Conservation (phyloP, 92 coral and sea anemone genomes). For the Desmophyllum pertusum region DNA sequence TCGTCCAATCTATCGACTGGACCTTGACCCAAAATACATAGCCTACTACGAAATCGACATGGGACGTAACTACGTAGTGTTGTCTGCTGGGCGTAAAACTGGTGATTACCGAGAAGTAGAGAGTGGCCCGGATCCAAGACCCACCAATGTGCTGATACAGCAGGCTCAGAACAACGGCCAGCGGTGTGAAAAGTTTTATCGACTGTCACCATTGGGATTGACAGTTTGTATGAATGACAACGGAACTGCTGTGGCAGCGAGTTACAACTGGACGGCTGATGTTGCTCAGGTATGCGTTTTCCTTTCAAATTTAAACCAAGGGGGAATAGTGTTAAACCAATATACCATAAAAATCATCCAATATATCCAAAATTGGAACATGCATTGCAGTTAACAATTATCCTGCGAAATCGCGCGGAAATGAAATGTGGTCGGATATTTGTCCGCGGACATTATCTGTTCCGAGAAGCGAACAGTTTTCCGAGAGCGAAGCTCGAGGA, state of each 20-base stretch:
- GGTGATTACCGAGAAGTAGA: slow-evolving; percentile 45
- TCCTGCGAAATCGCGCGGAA: too few relatives aligned
- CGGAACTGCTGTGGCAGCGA: slow-evolving; percentile 59
- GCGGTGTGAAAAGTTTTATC: slow-evolving; percentile 56
- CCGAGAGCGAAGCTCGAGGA: too few relatives aligned
- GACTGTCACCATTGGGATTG: slow-evolving; percentile 55
- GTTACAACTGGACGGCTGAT: slow-evolving; percentile 43
- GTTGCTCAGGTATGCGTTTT: neutral
- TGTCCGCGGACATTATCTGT: too few relatives aligned
- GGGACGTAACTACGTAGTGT: slow-evolving; percentile 20
- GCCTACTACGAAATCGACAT: slow-evolving; percentile 63
- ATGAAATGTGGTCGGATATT: too few relatives aligned
- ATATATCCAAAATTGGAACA: too few relatives aligned
- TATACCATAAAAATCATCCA: too few relatives aligned
- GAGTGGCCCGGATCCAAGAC: slow-evolving; percentile 38
- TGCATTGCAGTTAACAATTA: too few relatives aligned
- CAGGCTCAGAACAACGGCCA: slow-evolving; percentile 50
- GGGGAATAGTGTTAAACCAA: too few relatives aligned
- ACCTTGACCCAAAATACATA: slow-evolving; percentile 53
- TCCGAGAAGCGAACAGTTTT: too few relatives aligned
- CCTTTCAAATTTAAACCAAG: too few relatives aligned
- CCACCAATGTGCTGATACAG: slow-evolving; percentile 43
- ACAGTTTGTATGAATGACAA: slow-evolving; percentile 52
- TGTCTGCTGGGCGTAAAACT: slow-evolving; percentile 41
- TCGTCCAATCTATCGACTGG: slow-evolving; percentile 59